Percentiles rank a stretch among this genome's conserved stretches.
Conservation (phyloP, 2,888 invertebrate species). For the Luperina nickerlii region DNA sequence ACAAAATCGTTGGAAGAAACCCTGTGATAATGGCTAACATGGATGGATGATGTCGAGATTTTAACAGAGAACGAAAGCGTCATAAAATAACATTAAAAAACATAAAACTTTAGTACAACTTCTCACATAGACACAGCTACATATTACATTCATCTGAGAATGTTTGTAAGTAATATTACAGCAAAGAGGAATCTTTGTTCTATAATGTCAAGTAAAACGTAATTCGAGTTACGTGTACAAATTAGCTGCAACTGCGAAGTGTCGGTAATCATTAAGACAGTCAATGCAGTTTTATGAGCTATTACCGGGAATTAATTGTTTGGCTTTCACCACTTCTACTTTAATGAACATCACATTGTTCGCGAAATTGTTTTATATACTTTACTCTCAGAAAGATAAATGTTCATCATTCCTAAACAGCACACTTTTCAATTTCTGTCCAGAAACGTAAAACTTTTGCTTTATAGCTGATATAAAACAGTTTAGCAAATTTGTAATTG, state of each 20-base stretch:
- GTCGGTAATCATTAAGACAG: slow-evolving; percentile 7
- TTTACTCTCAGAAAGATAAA: slow-evolving; percentile 14
- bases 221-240: slow-evolving; percentile 4
- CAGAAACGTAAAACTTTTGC: not conserved
- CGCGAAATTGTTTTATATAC: slow-evolving; percentile 14
- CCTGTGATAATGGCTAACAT: not conserved
- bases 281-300: slow-evolving; percentile 46
- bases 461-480: not conserved
- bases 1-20: not conserved
- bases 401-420: slow-evolving; percentile 1
- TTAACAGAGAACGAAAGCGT: not conserved
- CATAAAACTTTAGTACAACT: not conserved
- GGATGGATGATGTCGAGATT: not conserved
- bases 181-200: slow-evolving; percentile 11
- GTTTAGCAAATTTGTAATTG: not conserved
- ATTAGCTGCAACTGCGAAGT: not conserved
- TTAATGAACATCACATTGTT: slow-evolving; percentile 17
- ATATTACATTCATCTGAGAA: not conserved
- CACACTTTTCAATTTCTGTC: not conserved
- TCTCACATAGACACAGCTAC: not conserved
- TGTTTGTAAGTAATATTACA: not conserved
- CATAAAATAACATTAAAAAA: not conserved
- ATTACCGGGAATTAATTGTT: slow-evolving; percentile 41
- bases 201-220: slow-evolving; percentile 27
- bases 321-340: slow-evolving; percentile 48